Evolutionary conservation across 2,888 invertebrate species (phyloP).

Genomic region (Abrostola triplasia): DNA sequence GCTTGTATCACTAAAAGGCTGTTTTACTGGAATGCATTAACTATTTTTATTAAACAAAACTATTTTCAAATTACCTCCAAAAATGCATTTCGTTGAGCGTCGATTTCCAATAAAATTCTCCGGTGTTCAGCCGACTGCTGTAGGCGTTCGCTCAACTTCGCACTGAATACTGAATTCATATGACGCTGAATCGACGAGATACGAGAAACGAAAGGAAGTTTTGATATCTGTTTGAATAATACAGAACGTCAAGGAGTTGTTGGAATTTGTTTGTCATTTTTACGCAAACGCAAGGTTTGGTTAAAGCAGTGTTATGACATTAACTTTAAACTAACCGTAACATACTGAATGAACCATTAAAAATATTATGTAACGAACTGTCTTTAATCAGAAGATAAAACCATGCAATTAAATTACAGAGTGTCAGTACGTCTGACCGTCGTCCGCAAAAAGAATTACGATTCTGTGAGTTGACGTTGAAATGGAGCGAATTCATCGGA

Average conservation of each 20-base stretch:
- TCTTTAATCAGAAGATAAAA: slow-evolving; percentile 21
- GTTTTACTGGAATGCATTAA: slow-evolving; percentile 40
- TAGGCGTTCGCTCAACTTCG: slow-evolving; percentile 59
- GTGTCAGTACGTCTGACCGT: slow-evolving; percentile 17
- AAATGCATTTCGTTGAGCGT: slow-evolving; percentile 45
- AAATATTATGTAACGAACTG: background rate
- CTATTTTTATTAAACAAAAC: slow-evolving; percentile 31
- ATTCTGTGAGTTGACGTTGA: slow-evolving; percentile 53
- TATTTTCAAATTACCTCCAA: slow-evolving; percentile 53
- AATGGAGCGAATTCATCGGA: slow-evolving; percentile 68
- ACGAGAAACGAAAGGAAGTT: slow-evolving; percentile 76
- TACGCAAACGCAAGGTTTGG: slow-evolving; percentile 36
- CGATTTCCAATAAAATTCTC: slow-evolving; percentile 56
- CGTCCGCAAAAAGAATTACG: slow-evolving; percentile 43
- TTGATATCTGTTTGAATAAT: slow-evolving; percentile 67
- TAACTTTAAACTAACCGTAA: slow-evolving; percentile 17
- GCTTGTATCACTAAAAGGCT: slow-evolving; percentile 33
- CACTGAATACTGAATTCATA: slow-evolving; percentile 73
- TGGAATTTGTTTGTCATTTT: slow-evolving; percentile 64
- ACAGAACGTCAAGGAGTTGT: slow-evolving; percentile 47
- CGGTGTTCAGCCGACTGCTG: slow-evolving; percentile 46
- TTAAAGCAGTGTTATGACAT: slow-evolving; percentile 47
- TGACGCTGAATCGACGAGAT: slow-evolving; percentile 63
- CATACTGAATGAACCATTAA: slow-evolving; percentile 9
- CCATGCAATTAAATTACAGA: slow-evolving; percentile 32